Evolutionary conservation across 2,888 invertebrate species (phyloP).

Genomic region (Orchesella flavescens): DNA sequence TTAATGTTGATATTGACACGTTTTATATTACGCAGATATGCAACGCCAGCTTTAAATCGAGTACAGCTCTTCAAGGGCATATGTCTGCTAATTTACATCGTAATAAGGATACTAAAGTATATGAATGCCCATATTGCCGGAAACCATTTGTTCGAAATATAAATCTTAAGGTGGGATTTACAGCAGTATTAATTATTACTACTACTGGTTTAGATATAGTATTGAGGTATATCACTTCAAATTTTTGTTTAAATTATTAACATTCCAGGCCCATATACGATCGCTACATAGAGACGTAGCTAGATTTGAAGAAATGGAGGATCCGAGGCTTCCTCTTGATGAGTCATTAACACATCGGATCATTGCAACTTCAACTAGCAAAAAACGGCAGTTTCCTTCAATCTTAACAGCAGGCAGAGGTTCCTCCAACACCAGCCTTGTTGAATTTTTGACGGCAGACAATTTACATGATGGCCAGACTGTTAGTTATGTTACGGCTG

Average conservation of each 20-base stretch:
- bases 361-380: slow-evolving; percentile 38
- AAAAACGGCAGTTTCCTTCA: slow-evolving; percentile 67
- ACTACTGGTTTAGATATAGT: no score
- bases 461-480: slow-evolving; percentile 50
- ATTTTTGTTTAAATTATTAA: no score
- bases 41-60: slow-evolving; percentile 76
- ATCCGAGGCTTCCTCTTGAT: slow-evolving; percentile 67
- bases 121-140: slow-evolving; percentile 83
- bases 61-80: slow-evolving; percentile 74
- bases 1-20: not conserved
- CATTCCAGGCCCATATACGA: slow-evolving; percentile 79
- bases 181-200: no score
- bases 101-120: slow-evolving; percentile 73
- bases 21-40: slow-evolving; percentile 75
- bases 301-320: slow-evolving; percentile 76
- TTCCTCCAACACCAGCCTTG: slow-evolving; percentile 37
- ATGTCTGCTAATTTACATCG: slow-evolving; percentile 77
- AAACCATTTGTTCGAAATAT: slow-evolving; percentile 82
- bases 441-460: slow-evolving; percentile 52
- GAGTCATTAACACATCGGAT: slow-evolving; percentile 59
- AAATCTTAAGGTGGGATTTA: slow-evolving; percentile 81
- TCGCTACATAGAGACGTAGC: slow-evolving; percentile 80
- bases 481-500: slow-evolving; percentile 67
- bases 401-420: slow-evolving; percentile 59
- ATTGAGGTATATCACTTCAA: no score